Evolutionary conservation across 2,797 vertebrate genomes (phyloP).

Genomic region (Dipus sagitta): DNA sequence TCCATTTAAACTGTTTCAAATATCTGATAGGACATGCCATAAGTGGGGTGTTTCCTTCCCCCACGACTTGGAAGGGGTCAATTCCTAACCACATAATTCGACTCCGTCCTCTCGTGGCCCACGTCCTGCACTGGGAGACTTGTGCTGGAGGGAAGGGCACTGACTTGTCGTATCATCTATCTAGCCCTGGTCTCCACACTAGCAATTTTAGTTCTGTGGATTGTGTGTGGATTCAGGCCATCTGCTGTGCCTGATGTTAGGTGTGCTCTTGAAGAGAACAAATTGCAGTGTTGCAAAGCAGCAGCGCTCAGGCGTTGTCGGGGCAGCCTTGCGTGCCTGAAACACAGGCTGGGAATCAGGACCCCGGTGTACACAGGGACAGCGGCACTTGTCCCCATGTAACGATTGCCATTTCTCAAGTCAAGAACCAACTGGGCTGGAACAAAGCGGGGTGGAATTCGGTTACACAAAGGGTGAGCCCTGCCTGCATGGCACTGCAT

Average conservation of each 20-base stretch:
- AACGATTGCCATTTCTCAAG: background rate
- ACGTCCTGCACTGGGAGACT: background rate
- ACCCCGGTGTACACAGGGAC: background rate
- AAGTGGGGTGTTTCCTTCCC: conserved; percentile 45
- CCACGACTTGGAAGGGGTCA: background rate
- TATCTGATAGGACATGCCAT: conserved; percentile 36
- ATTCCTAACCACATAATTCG: conserved; percentile 29
- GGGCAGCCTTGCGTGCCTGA: background rate
- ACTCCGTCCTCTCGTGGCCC: conserved; percentile 59
- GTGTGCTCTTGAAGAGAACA: conserved; percentile 6
- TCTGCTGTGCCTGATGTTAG: background rate
- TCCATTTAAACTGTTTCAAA: conserved; percentile 37
- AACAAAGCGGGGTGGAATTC: background rate
- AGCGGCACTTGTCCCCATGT: background rate
- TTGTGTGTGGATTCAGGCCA: background rate
- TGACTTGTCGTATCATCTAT: background rate
- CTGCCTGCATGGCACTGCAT: background rate
- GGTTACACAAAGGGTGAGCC: background rate
- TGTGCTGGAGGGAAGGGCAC: background rate
- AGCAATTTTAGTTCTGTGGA: background rate
- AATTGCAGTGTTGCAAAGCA: conserved; percentile 15
- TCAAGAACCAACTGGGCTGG: background rate
- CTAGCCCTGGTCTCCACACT: background rate
- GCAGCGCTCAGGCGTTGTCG: background rate
- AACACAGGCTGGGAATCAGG: background rate